Conservation (phyloP, 2,113 vertebrate genomes). For the Haemorhous mexicanus region DNA sequence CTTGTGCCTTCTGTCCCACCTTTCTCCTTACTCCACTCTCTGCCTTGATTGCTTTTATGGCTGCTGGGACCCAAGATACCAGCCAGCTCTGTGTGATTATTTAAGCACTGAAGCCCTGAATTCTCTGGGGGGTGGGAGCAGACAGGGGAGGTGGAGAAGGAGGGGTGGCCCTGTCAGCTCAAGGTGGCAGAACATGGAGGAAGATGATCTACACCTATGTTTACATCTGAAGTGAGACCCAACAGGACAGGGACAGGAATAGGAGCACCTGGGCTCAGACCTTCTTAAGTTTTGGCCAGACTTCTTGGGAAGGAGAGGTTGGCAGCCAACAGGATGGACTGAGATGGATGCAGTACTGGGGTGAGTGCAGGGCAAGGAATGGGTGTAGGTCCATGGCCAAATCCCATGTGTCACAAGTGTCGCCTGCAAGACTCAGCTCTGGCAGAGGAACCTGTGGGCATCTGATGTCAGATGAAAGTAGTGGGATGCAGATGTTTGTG, state of each 20-base stretch:
- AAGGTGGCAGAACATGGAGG: neutral
- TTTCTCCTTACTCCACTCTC: neutral
- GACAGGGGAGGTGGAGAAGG: neutral
- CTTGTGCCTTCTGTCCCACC: neutral
- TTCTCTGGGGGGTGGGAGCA: neutral
- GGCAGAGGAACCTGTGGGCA: neutral
- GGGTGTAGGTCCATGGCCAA: neutral
- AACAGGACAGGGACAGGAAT: neutral
- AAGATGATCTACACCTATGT: neutral
- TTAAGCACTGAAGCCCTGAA: neutral
- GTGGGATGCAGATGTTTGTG: neutral
- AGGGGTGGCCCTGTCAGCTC: neutral
- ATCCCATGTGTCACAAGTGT: neutral
- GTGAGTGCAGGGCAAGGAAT: neutral
- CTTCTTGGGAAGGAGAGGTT: neutral
- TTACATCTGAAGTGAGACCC: neutral
- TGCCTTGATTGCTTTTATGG: neutral
- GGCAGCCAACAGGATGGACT: neutral
- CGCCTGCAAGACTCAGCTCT: neutral
- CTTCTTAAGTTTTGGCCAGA: neutral
- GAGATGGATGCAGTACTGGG: neutral
- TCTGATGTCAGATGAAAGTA: accelerated
- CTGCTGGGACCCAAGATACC: neutral
- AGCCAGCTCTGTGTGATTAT: neutral
- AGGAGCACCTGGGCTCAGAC: neutral